Evolutionary conservation across 2,888 invertebrate species (phyloP).

Genomic region (Drosophila gaucha): DNA sequence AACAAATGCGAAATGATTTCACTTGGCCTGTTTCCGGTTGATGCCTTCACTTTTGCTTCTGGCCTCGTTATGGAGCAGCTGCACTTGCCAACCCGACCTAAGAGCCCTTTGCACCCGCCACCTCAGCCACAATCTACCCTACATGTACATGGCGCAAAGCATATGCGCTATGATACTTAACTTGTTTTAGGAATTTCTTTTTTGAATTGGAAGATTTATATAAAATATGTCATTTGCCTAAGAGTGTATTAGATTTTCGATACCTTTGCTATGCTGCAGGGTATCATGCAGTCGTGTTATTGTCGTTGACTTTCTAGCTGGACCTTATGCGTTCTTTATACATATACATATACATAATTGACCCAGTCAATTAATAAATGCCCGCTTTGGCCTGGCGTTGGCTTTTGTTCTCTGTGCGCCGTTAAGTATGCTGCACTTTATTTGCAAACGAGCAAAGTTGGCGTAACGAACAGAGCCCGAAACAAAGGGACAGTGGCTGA

Average conservation of each 20-base stretch:
- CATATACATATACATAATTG: constrained; percentile 45
- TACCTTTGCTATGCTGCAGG: too few species aligned
- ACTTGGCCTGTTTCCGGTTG: constrained; percentile 43
- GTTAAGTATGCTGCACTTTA: constrained; percentile 63
- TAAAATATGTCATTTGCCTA: too few species aligned
- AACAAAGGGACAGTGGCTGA: constrained; percentile 5
- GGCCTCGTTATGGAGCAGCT: constrained; percentile 28
- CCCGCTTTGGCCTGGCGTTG: constrained; percentile 48
- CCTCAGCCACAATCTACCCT: constrained; percentile 6
- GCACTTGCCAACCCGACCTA: constrained; percentile 23
- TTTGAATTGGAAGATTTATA: too few species aligned
- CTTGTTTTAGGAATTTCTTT: too few species aligned
- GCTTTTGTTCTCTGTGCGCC: constrained; percentile 50
- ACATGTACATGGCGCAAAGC: neutral
- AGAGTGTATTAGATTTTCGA: too few species aligned
- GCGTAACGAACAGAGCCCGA: constrained; percentile 1
- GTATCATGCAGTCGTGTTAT: constrained; percentile 1
- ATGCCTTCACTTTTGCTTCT: constrained; percentile 33
- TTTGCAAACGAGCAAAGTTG: constrained; percentile 56
- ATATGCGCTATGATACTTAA: neutral
- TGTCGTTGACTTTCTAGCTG: neutral
- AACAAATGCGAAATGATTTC: constrained; percentile 51
- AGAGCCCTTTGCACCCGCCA: neutral
- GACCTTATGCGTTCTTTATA: neutral
- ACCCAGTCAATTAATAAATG: constrained; percentile 71